Conservation (phyloP, 2,888 invertebrate species). For the Cryptops parisi region DNA sequence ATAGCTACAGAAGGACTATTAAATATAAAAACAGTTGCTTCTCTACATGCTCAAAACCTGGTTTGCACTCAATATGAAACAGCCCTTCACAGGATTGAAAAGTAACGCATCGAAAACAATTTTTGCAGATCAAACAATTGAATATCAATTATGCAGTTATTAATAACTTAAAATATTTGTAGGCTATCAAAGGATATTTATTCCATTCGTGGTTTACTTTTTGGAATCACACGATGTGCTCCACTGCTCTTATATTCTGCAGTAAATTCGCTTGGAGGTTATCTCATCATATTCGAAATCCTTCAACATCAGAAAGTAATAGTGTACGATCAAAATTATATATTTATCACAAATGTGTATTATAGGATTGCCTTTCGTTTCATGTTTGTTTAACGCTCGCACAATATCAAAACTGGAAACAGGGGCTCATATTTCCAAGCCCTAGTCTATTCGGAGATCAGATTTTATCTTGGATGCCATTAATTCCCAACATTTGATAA, state of each 20-base stretch:
- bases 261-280: slow-evolving; percentile 9
- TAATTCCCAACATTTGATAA: too few relatives aligned
- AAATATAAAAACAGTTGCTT: slow-evolving; percentile 5
- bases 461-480: too few relatives aligned
- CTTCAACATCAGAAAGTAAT: slow-evolving; percentile 3
- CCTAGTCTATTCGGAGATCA: too few relatives aligned
- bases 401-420: too few relatives aligned
- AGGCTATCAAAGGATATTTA: slow-evolving; percentile 8
- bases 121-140: too few relatives aligned
- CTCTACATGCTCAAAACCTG: slow-evolving; percentile 7
- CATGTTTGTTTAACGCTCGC: too few relatives aligned
- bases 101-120: not conserved
- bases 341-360: too few relatives aligned
- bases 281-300: not conserved
- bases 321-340: slow-evolving; percentile 4
- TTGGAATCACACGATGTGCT: slow-evolving; percentile 7
- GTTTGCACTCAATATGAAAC: slow-evolving; percentile 6
- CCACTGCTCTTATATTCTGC: slow-evolving; percentile 8
- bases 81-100: slow-evolving; percentile 3
- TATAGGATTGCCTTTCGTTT: too few relatives aligned
- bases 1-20: slow-evolving; percentile 4
- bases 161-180: too few relatives aligned
- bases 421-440: too few relatives aligned
- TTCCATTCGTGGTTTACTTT: slow-evolving; percentile 9
- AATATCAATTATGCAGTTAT: too few relatives aligned